These are phyloP conservation scores for Venustoraphidia nigricollis DNA, from an alignment of 2,888 invertebrate species.

Conservation along the genomic window DNA sequence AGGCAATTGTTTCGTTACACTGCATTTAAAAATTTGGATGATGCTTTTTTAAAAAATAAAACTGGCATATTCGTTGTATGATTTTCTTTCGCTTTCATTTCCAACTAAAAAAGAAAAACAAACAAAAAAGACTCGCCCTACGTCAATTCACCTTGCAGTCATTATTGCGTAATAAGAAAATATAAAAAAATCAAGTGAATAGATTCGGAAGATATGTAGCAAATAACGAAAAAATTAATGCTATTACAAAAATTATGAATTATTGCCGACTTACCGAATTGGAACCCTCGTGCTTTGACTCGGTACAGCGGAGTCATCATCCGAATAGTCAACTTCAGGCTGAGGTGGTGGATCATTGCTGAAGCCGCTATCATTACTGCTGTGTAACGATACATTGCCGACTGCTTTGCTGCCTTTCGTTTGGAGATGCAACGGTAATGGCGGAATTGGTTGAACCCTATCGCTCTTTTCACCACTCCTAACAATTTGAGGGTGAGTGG, in stretches of 20 bases:
- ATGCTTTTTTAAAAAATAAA: too few species aligned
- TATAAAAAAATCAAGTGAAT: too few species aligned
- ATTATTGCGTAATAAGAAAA: too few species aligned
- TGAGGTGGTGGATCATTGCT: conserved; percentile 77
- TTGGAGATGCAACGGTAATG: conserved; percentile 24
- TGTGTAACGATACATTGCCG: conserved; percentile 67
- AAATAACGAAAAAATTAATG: too few species aligned
- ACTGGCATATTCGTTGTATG: too few species aligned
- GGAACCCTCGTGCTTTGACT: conserved; percentile 40
- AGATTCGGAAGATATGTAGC: too few species aligned
- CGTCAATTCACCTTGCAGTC: too few species aligned
- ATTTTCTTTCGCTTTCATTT: too few species aligned
- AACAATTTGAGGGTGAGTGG: conserved; percentile 26
- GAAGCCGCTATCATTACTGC: conserved; percentile 85
- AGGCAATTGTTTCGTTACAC: too few species aligned
- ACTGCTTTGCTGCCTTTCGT: conserved; percentile 27
- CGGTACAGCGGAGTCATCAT: conserved; percentile 57
- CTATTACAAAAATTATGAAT: conserved; percentile 6
- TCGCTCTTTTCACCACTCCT: conserved; percentile 6
- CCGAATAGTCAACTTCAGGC: conserved; percentile 81
- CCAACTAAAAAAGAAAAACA: too few species aligned
- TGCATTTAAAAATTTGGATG: too few species aligned
- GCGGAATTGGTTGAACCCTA: conserved; percentile 19
- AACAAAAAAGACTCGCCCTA: too few species aligned
- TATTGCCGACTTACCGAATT: conserved; percentile 28